These are phyloP conservation scores for Plebejus anna DNA, from an alignment of 2,888 invertebrate genomes.

Conservation along the genomic window DNA sequence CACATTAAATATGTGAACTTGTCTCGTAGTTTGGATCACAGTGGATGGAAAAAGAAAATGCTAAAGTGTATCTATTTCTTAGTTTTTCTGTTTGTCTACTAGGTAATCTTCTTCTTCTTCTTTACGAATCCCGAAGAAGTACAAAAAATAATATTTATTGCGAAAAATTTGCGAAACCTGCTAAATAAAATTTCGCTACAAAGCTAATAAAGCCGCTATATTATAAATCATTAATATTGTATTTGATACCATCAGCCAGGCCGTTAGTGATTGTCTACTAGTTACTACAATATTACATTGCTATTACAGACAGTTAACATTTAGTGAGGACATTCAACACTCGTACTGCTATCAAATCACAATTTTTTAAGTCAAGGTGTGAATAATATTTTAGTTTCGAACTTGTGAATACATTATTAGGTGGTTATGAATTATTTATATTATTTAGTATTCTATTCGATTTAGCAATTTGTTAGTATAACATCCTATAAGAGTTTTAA, in stretches of 20 bases:
- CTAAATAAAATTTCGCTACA: too few species aligned
- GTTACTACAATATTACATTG: background rate
- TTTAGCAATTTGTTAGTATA: background rate
- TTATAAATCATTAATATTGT: background rate
- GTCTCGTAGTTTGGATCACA: too few species aligned
- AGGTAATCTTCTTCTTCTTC: too few species aligned
- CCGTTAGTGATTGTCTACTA: background rate
- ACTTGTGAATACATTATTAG: background rate
- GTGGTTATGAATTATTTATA: background rate
- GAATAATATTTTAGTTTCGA: constrained; percentile 11
- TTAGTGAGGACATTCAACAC: background rate
- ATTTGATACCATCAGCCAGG: background rate
- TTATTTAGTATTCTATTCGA: background rate
- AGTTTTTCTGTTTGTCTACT: too few species aligned
- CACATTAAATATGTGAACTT: too few species aligned
- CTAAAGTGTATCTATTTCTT: too few species aligned
- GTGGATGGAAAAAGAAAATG: too few species aligned
- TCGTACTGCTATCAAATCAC: background rate
- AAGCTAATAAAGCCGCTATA: background rate
- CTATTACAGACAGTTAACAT: constrained; percentile 3
- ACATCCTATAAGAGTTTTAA: background rate
- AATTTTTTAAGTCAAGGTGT: constrained; percentile 9
- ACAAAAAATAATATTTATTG: too few species aligned
- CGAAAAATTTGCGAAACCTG: too few species aligned
- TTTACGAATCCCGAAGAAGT: too few species aligned